Base-by-base conservation (phyloP, 2,113 vertebrate genomes). In the Pluvialis apricaria region DNA sequence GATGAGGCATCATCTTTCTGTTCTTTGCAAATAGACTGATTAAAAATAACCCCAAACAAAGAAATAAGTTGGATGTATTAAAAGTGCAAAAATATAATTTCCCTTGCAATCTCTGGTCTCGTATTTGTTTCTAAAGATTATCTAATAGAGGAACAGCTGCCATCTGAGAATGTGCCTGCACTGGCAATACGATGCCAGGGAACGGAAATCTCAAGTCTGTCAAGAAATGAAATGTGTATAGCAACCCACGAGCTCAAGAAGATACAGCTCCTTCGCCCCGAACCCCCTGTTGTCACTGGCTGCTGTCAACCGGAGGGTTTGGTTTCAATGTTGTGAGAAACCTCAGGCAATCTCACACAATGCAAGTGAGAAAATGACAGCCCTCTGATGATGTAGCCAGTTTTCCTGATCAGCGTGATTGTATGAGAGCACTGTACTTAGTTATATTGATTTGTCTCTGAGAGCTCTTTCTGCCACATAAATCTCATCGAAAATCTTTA, bases 381-480 rank as follows among this genome's bases (percentile, higher is more conserved):
- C 88, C 78, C 78, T 85, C 86, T 89, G 92, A 97, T 21, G 25
- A 95, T 77, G 87, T 70, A 90, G 91, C 86, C 80, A 58, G 94
- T 97, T 96, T 96, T 97, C 94, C 96, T 92, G 95, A 98, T 98
- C 96, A 95, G 88, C 26, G 14, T 96, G 97, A 97, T 98, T 96
- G 95, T 96, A 96, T 94, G 94, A 96, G 97, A 95, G 86, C 4
- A 5, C 94, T 94, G 86, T 95, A 94, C 97, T 97, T 97, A 97
- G 97, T 98, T 97, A 91, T 94, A 98, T 98, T 44, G 97, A 98
- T 98, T 98, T 97, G 97, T 96, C 97, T 98, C 97, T 94, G 96
- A 97, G 96, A 98, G 97, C 61, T 77, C 97, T 95, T 97, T 96
- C 93, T 97, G 97, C 87, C 96, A 93, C 96, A 98, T 98, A 97